Evolutionary conservation across 2,113 vertebrate species (phyloP).

Genomic region (Solea solea): DNA sequence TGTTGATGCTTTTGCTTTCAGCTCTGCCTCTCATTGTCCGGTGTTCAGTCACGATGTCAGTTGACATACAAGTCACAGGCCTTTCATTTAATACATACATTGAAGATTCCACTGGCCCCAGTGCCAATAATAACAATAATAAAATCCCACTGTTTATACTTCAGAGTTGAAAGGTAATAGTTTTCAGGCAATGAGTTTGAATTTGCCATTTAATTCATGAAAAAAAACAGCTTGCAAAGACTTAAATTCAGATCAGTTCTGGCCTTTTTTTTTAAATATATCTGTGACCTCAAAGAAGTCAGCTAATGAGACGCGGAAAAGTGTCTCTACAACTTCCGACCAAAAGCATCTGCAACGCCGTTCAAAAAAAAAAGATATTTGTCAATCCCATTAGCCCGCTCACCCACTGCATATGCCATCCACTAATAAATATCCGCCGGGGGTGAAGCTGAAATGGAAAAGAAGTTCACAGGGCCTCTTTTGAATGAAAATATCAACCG

Average conservation of each 20-base stretch:
- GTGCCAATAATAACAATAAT: neutral
- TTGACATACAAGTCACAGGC: neutral
- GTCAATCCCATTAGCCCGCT: slow-evolving; percentile 47
- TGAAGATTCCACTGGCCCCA: neutral
- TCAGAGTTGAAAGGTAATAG: too few species aligned
- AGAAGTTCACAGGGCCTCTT: slow-evolving; percentile 12
- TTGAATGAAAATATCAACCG: slow-evolving; percentile 27
- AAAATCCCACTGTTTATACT: too few species aligned
- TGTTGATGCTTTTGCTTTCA: neutral
- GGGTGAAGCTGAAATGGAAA: slow-evolving; percentile 30
- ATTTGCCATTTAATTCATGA: neutral
- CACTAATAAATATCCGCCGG: slow-evolving; percentile 36
- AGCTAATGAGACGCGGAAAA: neutral
- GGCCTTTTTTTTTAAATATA: neutral
- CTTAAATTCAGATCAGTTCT: neutral
- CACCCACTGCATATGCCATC: slow-evolving; percentile 27
- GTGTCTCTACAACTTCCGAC: slow-evolving; percentile 21
- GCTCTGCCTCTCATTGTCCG: slow-evolving; percentile 40
- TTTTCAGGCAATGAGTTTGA: neutral
- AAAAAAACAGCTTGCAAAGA: neutral
- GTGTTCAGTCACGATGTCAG: neutral
- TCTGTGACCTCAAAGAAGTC: slow-evolving; percentile 10
- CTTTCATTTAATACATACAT: neutral
- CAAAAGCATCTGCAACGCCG: slow-evolving; percentile 26
- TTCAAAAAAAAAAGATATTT: slow-evolving; percentile 28